phyloP scores from a whole-genome alignment of 1,140 invertebrate genomes.

The Pollicipes pollicipes region DNA sequence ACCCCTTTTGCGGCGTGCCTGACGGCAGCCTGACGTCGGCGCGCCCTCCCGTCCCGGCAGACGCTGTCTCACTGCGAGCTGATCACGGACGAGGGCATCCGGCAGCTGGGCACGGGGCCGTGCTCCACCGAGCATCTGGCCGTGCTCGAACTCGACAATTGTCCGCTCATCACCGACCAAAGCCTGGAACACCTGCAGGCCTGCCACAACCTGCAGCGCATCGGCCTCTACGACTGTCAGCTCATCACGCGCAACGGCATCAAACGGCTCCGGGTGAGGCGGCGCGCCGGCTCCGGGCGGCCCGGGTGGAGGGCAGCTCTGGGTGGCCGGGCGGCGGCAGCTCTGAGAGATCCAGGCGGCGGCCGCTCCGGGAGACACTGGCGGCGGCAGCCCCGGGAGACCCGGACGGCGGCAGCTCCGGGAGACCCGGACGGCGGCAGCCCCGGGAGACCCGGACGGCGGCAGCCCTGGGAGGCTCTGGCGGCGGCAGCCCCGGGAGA shows the following conservation, averaged over 20 bases:
- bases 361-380: too few species aligned
- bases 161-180: constrained; percentile 94
- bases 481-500: too few species aligned
- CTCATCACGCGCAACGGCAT: constrained; percentile 92
- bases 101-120: constrained; percentile 74
- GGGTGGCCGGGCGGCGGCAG: too few species aligned
- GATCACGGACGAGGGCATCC: constrained; percentile 94
- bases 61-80: constrained; percentile 95
- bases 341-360: too few species aligned
- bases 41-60: constrained; percentile 37
- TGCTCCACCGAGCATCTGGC: constrained; percentile 79
- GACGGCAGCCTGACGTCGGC: too few species aligned
- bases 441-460: too few species aligned
- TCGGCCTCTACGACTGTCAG: constrained; percentile 98
- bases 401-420: too few species aligned
- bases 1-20: too few species aligned
- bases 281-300: not conserved
- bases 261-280: constrained; percentile 70
- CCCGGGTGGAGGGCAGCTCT: too few species aligned
- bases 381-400: too few species aligned
- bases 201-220: constrained; percentile 84
- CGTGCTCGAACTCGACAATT: constrained; percentile 94
- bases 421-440: too few species aligned
- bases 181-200: constrained; percentile 84
- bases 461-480: too few species aligned